These are phyloP conservation scores for Onthophagus sagittarius DNA, from an alignment of 2,888 invertebrate species.

Conservation along the genomic window DNA sequence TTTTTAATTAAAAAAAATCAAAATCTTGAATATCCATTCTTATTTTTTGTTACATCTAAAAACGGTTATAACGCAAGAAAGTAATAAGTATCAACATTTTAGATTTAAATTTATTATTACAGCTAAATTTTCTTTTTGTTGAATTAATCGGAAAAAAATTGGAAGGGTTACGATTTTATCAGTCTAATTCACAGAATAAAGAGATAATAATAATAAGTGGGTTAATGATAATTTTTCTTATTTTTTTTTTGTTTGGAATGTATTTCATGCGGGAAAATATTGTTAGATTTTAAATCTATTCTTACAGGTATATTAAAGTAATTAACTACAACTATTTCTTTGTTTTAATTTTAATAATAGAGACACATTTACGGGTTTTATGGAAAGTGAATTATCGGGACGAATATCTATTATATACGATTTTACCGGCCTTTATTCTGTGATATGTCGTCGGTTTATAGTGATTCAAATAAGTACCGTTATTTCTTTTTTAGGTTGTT, in stretches of 20 bases:
- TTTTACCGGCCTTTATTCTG: conserved; percentile 1
- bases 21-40: neutral
- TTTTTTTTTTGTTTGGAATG: neutral
- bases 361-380: neutral
- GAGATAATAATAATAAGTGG: neutral
- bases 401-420: neutral
- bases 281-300: neutral
- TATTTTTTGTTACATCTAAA: neutral
- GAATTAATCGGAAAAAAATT: neutral
- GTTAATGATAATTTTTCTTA: neutral
- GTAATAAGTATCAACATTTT: conserved; percentile 13
- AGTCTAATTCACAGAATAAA: conserved; percentile 12
- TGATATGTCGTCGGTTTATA: neutral
- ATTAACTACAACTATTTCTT: neutral
- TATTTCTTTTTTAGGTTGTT: neutral
- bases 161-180: neutral
- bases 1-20: too few species aligned
- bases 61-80: neutral
- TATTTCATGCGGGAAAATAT: neutral
- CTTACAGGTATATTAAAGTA: neutral
- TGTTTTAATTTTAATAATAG: neutral
- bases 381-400: neutral
- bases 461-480: neutral
- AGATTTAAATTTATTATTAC: conserved; percentile 5
- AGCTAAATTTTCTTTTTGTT: neutral